Evolutionary conservation across 2,888 invertebrate genomes (phyloP).

Genomic region (Charanyca ferruginea): DNA sequence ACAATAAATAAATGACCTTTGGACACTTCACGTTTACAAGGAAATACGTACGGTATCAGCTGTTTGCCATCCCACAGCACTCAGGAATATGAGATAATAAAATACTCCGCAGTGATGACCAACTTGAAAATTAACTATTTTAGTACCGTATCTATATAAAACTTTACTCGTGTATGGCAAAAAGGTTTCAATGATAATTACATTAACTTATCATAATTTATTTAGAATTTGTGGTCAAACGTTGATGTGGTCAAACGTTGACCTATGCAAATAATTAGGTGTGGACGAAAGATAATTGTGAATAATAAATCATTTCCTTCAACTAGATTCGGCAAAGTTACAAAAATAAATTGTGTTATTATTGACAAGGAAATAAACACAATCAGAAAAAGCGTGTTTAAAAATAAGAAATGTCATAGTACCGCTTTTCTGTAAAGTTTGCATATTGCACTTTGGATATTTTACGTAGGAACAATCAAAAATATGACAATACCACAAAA

Average conservation of each 20-base stretch:
- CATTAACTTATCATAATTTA: too few species aligned
- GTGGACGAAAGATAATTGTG: too few species aligned
- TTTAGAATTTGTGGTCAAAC: not conserved
- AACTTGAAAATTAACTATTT: not conserved
- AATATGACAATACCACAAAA: slow-evolving; percentile 19
- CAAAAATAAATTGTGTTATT: not conserved
- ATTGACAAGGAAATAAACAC: slow-evolving; percentile 19
- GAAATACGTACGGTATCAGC: slow-evolving; percentile 17
- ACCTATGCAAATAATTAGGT: too few species aligned
- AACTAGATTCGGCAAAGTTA: not conserved
- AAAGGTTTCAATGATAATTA: not conserved
- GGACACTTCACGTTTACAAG: slow-evolving; percentile 7
- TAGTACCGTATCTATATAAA: not conserved
- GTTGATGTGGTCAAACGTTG: not conserved
- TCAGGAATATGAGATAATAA: slow-evolving; percentile 31
- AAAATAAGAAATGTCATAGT: not conserved
- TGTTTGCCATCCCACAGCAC: slow-evolving; percentile 16
- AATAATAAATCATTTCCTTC: too few species aligned
- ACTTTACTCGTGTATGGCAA: not conserved
- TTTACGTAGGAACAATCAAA: not conserved
- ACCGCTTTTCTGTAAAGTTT: not conserved
- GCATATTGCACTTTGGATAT: not conserved
- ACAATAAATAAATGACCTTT: slow-evolving; percentile 2
- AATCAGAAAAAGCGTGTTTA: slow-evolving; percentile 2
- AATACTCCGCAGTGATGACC: slow-evolving; percentile 6